These are phyloP conservation scores for Aquatica leii DNA, from an alignment of 2,888 invertebrate species.

Conservation along the genomic window DNA sequence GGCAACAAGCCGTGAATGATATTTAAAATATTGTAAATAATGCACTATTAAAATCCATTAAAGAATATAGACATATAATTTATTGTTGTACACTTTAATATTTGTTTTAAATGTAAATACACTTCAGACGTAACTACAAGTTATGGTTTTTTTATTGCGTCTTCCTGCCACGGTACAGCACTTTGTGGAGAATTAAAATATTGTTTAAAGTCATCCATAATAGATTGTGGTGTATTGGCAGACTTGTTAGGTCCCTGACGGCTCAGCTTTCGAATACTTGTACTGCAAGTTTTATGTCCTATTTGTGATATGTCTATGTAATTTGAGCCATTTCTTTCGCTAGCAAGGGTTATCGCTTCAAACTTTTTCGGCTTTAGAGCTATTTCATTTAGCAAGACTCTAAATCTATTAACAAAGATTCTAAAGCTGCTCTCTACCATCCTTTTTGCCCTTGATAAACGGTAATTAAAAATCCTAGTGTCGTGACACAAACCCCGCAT, in stretches of 20 bases:
- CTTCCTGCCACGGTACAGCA: not conserved
- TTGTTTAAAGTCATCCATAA: not conserved
- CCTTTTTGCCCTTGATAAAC: not conserved
- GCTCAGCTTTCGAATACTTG: not conserved
- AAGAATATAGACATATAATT: not conserved
- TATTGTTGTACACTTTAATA: not conserved
- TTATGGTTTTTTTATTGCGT: no score
- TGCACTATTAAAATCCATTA: not conserved
- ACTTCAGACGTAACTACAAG: no score
- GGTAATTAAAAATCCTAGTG: not conserved
- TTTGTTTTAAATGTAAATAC: not conserved
- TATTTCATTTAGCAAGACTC: not conserved
- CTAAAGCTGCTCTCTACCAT: not conserved
- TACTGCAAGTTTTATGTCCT: not conserved
- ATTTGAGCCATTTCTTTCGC: not conserved
- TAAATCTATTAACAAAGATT: not conserved
- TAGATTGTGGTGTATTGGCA: not conserved
- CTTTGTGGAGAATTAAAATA: not conserved
- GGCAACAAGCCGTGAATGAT: not conserved
- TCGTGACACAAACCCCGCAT: no score
- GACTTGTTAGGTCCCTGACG: not conserved
- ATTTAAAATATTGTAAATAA: not conserved
- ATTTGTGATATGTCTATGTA: not conserved
- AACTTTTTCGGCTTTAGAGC: not conserved
- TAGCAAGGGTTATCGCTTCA: not conserved